Conservation (phyloP, 30 jellyfish, hydroid and myxozoan genomes). For the Mastigias papua region DNA sequence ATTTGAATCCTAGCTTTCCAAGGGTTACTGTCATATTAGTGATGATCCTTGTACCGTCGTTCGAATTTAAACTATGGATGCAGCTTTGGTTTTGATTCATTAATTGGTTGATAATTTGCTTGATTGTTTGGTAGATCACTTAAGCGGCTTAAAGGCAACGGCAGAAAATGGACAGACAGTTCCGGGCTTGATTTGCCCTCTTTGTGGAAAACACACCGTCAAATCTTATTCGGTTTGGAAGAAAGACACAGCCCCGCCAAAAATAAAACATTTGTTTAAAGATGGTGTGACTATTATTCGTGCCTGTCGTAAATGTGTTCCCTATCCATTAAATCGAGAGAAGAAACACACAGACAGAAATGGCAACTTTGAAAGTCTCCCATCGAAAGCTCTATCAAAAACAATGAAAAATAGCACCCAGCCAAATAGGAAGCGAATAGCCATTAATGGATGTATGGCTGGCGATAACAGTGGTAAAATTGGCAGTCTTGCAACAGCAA, state of each 20-base stretch:
- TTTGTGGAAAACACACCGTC: constrained; percentile 68
- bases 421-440: not conserved
- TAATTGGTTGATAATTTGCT: not conserved
- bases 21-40: too few species aligned
- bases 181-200: constrained; percentile 70
- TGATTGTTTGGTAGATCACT: constrained; percentile 24
- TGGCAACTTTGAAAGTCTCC: not conserved
- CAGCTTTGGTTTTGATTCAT: not conserved
- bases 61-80: too few species aligned
- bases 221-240: constrained; percentile 70
- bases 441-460: not conserved
- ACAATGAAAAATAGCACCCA: not conserved
- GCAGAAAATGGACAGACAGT: constrained; percentile 53
- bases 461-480: not conserved
- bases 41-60: too few species aligned
- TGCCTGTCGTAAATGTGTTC: constrained; percentile 77
- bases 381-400: not conserved
- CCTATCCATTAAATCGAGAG: constrained; percentile 60
- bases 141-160: constrained; percentile 59
- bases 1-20: too few species aligned
- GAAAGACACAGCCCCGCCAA: constrained; percentile 64
- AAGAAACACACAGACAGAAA: constrained; percentile 2
- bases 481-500: not conserved
- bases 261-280: constrained; percentile 40
- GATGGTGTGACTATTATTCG: constrained; percentile 63